phyloP scores from a whole-genome alignment of 2,113 vertebrate species.

The Gracilinanus agilis region DNA sequence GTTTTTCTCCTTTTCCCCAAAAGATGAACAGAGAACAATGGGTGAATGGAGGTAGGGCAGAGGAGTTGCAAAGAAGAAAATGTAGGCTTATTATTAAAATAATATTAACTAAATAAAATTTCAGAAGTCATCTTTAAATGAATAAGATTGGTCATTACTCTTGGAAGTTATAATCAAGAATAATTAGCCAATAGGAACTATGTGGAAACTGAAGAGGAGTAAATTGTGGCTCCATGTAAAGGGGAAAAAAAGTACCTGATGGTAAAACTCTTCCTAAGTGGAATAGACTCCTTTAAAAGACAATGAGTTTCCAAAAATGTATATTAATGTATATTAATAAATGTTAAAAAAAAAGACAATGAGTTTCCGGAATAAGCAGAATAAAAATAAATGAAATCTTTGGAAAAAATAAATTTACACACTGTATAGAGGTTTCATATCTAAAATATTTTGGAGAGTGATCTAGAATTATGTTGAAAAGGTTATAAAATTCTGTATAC shows the following conservation, averaged over 20 bases:
- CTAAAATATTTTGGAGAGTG: too few species aligned
- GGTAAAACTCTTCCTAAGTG: neutral
- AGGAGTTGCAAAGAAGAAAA: neutral
- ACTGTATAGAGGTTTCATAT: too few species aligned
- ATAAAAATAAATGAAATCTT: too few species aligned
- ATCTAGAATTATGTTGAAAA: too few species aligned
- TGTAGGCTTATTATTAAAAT: neutral
- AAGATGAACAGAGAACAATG: neutral
- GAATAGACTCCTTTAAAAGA: neutral
- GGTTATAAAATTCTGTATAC: too few species aligned
- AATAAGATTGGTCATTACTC: neutral
- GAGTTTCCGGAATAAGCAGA: too few species aligned
- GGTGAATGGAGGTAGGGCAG: too few species aligned
- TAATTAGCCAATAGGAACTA: neutral
- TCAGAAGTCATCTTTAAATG: neutral
- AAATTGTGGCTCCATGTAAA: neutral
- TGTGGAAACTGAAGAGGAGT: neutral
- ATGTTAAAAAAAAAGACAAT: too few species aligned
- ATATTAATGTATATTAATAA: too few species aligned
- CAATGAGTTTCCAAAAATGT: neutral
- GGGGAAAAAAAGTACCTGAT: neutral
- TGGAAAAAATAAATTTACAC: too few species aligned
- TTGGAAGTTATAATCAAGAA: neutral
- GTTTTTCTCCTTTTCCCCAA: neutral
- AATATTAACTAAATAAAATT: too few species aligned